These are phyloP conservation scores for Laticauda colubrina DNA, from an alignment of 2,113 vertebrate genomes.

Conservation along the genomic window DNA sequence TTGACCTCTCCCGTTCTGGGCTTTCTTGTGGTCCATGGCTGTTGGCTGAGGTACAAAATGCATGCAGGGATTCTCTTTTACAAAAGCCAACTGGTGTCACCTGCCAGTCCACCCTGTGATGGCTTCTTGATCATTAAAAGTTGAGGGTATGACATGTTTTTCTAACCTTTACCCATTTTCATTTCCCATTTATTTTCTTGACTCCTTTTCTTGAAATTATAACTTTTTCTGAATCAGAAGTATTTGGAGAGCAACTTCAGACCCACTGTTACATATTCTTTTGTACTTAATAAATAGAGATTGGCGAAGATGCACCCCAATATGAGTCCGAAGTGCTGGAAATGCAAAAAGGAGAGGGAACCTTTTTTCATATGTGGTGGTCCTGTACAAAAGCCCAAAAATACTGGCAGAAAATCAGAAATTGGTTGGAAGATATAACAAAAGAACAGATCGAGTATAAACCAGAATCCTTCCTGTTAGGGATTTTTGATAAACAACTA, in stretches of 20 bases:
- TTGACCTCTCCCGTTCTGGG: background rate
- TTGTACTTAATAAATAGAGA: background rate
- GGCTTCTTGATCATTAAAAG: background rate
- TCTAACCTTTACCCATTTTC: slow-evolving; percentile 1
- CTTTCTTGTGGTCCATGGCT: background rate
- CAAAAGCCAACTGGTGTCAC: background rate
- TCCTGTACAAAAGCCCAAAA: no score
- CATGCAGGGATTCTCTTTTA: background rate
- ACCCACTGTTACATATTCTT: background rate
- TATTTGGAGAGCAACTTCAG: background rate
- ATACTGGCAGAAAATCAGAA: no score
- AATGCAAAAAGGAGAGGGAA: no score
- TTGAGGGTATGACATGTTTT: background rate
- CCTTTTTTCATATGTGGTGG: no score
- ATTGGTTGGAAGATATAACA: no score
- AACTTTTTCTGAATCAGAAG: slow-evolving; percentile 14
- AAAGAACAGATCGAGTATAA: no score
- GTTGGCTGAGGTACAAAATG: background rate
- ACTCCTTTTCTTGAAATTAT: background rate
- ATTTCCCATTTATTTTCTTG: background rate
- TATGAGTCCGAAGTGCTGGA: no score
- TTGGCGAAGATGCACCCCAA: no score
- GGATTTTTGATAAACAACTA: no score
- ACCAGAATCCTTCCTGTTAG: no score
- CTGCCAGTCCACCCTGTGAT: background rate